Evolutionary conservation across 2,797 vertebrate species (phyloP), one percentile per base, ranked within the genome.

Genomic region (Uromys caudimaculatus): DNA sequence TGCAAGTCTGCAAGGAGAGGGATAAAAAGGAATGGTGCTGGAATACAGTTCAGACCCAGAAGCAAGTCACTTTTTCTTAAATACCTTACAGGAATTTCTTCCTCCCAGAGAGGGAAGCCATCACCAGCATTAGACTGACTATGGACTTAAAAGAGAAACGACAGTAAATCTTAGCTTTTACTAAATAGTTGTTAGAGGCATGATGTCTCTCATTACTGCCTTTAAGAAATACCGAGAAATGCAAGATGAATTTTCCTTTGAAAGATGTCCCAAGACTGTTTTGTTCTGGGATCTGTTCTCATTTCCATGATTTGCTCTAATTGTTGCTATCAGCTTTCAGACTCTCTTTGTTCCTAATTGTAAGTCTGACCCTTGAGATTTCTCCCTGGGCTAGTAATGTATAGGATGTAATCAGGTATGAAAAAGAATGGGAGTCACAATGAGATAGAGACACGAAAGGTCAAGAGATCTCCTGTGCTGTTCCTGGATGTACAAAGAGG

Each of bases 151-250:
- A 82, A 71, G 50, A 13, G 32, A 89, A 90, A 23, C 52, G n/a
- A 88, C 38, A 78, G 9, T 6, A 19, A 64, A 56, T 7, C 54
- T 79, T 56, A 87, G 14, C 35, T 89, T 91, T 81, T 69, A 82
- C 77, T 82, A 93, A 85, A 56, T 71, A 13, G 12, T 54, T 76
- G 24, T 79, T 67, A 35, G n/a, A 35, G 67, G 64, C 64, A 62
- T 13, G 64, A 60, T n/a, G 21, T 81, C 27, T 85, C 69, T 87
- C 19, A 88, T 81, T 76, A 73, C 11, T 35, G 44, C 16, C 32
- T 92, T 82, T 60, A 77, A 71, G 60, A 84, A 95, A 84, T 52
- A 82, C 13, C 91, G 81, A 93, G 16, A 71, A 62, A 90, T 73
- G 4, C 24, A 90, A 47, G 17, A 32, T 76, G 9, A 4, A 41